Evolutionary conservation across 2,888 invertebrate species (phyloP), one percentile per base, ranked within the genome.

Genomic region (Chironomus riparius): DNA sequence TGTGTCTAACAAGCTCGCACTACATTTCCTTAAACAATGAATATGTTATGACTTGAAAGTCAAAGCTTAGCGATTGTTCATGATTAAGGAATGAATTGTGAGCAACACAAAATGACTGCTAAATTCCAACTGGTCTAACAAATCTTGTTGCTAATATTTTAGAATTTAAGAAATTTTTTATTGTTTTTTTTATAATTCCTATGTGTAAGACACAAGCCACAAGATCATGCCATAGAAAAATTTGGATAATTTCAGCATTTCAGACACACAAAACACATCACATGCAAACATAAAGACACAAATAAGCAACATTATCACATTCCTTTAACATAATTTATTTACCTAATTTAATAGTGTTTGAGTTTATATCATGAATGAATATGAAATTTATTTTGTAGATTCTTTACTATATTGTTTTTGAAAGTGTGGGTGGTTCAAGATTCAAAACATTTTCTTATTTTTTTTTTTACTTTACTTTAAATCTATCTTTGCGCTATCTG

Each of bases 371-470:
- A 38, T 38, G 38, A 38, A 38, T 38, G 38, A 38, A 38, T 10
- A 38, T 38, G 38, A 38, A 38, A 38, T 38, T 38, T 38, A 38
- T 10, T 38, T 38, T 38, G 38, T 38, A 38, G 38, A 38, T 38
- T 10, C 38, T 38, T 38, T 38, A 38, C 15, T 15, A 15, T 15
- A 7, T 56, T 18, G 15, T 56, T 56, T 56, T 15, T n/a, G 56
- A 56, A 21, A 65, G 65, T 65, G 65, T 65, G 65, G 65, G 65
- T 65, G 65, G 65, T 12, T 65, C 18, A 65, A 65, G 65, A 65
- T 65, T 65, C 65, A 65, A 65, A 65, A 65, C 65, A 65, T 65
- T 65, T 65, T 65, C 65, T 65, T 65, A 65, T 65, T 56, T 56
- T 56, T n/a, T n/a, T n/a, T n/a, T n/a, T n/a, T n/a, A n/a, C n/a